Conservation (phyloP, 2,888 invertebrate species). For the Tipula lateralis region DNA sequence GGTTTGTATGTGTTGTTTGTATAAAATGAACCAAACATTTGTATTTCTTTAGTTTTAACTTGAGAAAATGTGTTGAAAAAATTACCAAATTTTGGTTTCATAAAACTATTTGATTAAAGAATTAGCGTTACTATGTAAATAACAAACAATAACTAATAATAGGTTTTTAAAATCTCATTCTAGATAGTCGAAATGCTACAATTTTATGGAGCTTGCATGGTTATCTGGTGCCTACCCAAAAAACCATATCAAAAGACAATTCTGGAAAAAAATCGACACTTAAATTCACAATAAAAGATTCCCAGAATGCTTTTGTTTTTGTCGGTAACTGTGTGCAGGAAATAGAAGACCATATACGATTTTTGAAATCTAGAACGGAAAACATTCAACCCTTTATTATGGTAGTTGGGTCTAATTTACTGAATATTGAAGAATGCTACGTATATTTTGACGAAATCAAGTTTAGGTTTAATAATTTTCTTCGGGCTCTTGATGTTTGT, state of each 20-base stretch:
- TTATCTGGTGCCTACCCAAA: constrained; percentile 26
- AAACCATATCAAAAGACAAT: neutral
- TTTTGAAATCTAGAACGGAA: neutral
- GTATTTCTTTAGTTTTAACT: too few relatives aligned
- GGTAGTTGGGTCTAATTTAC: neutral
- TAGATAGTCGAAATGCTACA: neutral
- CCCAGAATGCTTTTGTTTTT: neutral
- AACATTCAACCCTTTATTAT: neutral
- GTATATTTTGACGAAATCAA: neutral
- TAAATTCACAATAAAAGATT: constrained; percentile 13
- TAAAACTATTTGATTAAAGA: neutral
- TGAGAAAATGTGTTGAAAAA: constrained; percentile 35
- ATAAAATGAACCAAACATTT: too few relatives aligned
- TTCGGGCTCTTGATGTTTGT: too few relatives aligned
- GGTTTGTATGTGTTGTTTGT: too few relatives aligned
- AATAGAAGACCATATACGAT: neutral
- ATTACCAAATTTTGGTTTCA: too few relatives aligned
- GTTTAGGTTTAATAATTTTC: neutral
- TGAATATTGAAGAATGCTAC: neutral
- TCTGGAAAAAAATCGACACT: neutral
- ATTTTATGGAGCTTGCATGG: neutral
- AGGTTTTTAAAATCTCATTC: neutral
- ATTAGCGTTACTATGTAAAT: neutral
- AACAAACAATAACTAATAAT: neutral
- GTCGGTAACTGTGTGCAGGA: neutral